phyloP scores from a whole-genome alignment of 2,113 vertebrate genomes.

The Panthera uncia region DNA sequence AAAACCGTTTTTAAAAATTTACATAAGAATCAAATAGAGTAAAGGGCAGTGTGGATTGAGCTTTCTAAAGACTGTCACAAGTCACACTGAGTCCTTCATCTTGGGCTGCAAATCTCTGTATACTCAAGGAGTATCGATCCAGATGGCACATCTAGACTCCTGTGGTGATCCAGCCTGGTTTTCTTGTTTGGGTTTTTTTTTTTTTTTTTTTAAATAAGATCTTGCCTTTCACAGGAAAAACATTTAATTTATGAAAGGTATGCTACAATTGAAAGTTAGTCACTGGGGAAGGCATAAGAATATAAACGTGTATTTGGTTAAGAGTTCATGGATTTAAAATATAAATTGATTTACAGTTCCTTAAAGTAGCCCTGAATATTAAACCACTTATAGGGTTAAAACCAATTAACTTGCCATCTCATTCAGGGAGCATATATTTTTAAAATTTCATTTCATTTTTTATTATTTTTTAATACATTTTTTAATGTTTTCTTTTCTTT shows the following conservation, averaged over 20 bases:
- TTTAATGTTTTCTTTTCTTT: too few relatives aligned
- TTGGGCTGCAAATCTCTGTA: background rate
- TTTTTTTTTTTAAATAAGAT: slow-evolving; percentile 16
- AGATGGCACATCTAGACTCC: slow-evolving; percentile 49
- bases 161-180: slow-evolving; percentile 10
- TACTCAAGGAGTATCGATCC: slow-evolving; percentile 1
- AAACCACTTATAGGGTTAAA: background rate
- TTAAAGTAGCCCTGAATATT: slow-evolving; percentile 13
- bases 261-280: background rate
- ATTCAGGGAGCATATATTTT: background rate
- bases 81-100: slow-evolving; percentile 2
- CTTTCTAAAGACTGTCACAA: slow-evolving; percentile 35
- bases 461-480: too few relatives aligned
- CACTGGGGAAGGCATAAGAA: background rate
- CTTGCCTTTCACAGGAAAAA: slow-evolving; percentile 53
- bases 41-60: background rate
- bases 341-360: background rate
- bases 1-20: background rate
- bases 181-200: background rate
- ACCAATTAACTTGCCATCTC: background rate
- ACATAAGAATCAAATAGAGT: background rate
- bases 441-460: too few relatives aligned
- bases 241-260: slow-evolving; percentile 44
- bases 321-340: slow-evolving; percentile 28
- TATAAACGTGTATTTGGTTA: background rate